Evolutionary conservation across 2,113 vertebrate species (phyloP), one percentile per base, ranked within the genome.

Genomic region (Gavialis gangeticus): DNA sequence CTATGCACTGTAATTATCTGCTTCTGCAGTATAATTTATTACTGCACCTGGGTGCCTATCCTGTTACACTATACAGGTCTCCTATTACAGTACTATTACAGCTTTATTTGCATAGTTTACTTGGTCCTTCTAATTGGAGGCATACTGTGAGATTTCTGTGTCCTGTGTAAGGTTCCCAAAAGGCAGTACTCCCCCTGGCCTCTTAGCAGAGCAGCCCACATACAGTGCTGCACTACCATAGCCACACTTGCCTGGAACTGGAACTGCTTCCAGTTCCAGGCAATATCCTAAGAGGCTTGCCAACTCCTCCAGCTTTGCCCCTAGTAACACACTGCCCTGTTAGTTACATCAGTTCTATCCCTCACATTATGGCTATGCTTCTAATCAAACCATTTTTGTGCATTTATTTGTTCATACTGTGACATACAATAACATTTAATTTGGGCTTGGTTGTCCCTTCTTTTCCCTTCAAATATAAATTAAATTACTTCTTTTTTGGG

Each of bases 1-100:
- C 17, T n/a, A n/a, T 10, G 12, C 30, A 30, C 34, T 5, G 34
- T 28, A 18, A 34, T 13, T 59, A 60, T 28, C 64, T n/a, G 28
- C 0, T 1, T 55, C 86, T 37, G 24, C 2, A 5, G 28, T 62
- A 62, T 64, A 15, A 37, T 64, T 37, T 24, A 22, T 10, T 57
- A 54, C 37, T 85, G 12, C 25, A 62, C 16, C 21, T 25, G 22
- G 10, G 60, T 62, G 22, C 25, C 62, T 64, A 58, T 78, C 27
- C n/a, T 57, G 21, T 16, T 27, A 60, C 10, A 8, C 28, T 62
- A 24, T 17, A 27, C 21, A 76, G 64, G 21, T 54, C 34, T 14
- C 1, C 30, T 15, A 0, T 25, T 21, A 69, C 18, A 21, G 30
- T 19, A 21, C 15, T 30, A 75, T 22, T 75, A 30, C 66, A 69